Evolutionary conservation across 2,888 invertebrate genomes (phyloP), one percentile per base, ranked within the genome.

Genomic region (Marronus borbonicus): DNA sequence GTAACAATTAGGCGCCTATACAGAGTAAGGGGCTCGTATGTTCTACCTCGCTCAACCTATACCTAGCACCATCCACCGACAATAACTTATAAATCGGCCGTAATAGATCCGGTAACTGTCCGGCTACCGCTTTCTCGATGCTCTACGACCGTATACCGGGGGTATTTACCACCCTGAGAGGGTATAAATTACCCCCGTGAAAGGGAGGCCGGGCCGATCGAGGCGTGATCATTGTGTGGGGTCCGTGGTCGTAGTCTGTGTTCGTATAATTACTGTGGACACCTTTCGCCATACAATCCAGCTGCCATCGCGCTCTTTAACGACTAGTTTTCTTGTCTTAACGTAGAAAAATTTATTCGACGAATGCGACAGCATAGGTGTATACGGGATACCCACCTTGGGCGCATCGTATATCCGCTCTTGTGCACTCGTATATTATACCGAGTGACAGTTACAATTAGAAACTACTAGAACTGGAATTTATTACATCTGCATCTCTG

Each of bases 181-280:
- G 82, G 83, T 83, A 86, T 87, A 87, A 87, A 87, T 86, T 86
- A 86, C 85, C 85, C 86, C 86, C 87, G 84, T 85, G 85, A 85
- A 85, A 84, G 86, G 84, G 84, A 86, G 87, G 79, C 44, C 62
- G 85, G 31, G 86, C 84, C 83, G 85, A 81, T 81, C 85, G 84
- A 86, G 88, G 88, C 88, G 88, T 88, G 88, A 88, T 85, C 87
- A 80, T 85, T 86, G 86, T 88, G 88, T 88, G 88, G 86, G 88
- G 88, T 88, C 88, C 83, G 85, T 44, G 44, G 44, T 64, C 58
- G 55, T 85, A 86, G 86, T 81, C 87, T 86, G 86, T 85, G 44
- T 44, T 44, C 31, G 82, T 86, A 86, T 88, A 88, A 88, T 88
- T 87, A 88, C 83, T 83, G 65, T 83, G 86, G 86, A 87, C 88